Evolutionary conservation across 1,140 invertebrate species (phyloP).

Genomic region (Lordiphosa collinella): DNA sequence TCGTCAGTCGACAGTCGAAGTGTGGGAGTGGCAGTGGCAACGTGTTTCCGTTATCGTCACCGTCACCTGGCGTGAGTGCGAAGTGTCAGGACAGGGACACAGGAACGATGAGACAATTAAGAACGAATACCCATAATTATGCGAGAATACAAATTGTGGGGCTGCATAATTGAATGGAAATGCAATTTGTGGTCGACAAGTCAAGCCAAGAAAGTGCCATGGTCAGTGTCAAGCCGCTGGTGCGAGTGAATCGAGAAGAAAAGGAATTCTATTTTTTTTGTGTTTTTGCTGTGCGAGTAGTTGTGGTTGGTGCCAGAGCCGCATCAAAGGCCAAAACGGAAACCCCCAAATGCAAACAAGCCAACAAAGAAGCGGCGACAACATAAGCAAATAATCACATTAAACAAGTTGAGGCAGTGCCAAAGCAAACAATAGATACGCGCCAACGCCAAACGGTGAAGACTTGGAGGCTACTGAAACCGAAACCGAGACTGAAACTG

Average conservation of each 20-base stretch:
- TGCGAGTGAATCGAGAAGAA: too few species aligned
- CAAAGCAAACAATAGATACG: slow-evolving; percentile 9
- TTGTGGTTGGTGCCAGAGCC: background rate
- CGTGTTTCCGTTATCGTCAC: too few species aligned
- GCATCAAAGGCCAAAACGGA: background rate
- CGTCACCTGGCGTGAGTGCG: too few species aligned
- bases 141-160: background rate
- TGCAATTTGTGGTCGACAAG: slow-evolving; percentile 3
- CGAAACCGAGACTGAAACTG: background rate
- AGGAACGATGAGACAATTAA: slow-evolving; percentile 9
- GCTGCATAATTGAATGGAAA: background rate
- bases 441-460: slow-evolving; percentile 5
- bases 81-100: slow-evolving; percentile 1
- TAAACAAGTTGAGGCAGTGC: slow-evolving; percentile 14
- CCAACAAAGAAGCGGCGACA: slow-evolving; percentile 13
- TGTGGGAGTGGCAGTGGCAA: too few species aligned
- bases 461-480: background rate
- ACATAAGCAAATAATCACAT: slow-evolving; percentile 19
- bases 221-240: slow-evolving; percentile 7
- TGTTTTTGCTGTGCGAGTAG: slow-evolving; percentile 1
- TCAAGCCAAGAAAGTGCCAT: slow-evolving; percentile 10
- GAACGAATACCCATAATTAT: slow-evolving; percentile 10
- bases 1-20: too few species aligned
- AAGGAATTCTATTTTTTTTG: background rate
- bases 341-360: slow-evolving; percentile 3